These are phyloP conservation scores for Gracilinanus agilis DNA, from an alignment of 2,113 vertebrate genomes.

Conservation along the genomic window DNA sequence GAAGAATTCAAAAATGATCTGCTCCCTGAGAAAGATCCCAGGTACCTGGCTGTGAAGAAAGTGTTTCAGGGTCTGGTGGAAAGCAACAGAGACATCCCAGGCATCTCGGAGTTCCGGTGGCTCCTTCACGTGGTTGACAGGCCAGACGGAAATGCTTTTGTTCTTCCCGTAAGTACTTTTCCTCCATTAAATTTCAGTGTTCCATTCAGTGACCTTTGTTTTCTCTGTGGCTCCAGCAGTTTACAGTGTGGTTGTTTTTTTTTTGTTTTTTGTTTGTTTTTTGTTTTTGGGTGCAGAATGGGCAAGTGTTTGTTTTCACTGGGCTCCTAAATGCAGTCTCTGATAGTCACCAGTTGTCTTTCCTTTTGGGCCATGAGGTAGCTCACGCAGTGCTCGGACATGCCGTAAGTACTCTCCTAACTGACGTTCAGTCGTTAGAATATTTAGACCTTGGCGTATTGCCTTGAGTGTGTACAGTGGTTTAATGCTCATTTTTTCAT, in stretches of 20 bases:
- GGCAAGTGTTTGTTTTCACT: conserved; percentile 95
- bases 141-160: conserved; percentile 91
- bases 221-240: conserved; percentile 43
- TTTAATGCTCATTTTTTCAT: conserved; percentile 15
- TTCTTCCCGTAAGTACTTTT: conserved; percentile 91
- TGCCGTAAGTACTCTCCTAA: conserved; percentile 87
- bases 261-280: neutral
- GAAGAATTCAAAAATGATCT: conserved; percentile 88
- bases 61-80: conserved; percentile 89
- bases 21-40: conserved; percentile 87
- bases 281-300: conserved; percentile 87
- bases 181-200: conserved; percentile 26
- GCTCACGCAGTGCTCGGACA: conserved; percentile 94
- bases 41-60: conserved; percentile 88
- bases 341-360: conserved; percentile 92
- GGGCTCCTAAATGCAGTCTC: conserved; percentile 91
- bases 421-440: neutral
- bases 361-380: conserved; percentile 96
- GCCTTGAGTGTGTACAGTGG: conserved; percentile 41
- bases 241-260: neutral
- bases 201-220: conserved; percentile 26
- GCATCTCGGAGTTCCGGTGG: conserved; percentile 89
- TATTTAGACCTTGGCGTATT: neutral
- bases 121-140: conserved; percentile 91
- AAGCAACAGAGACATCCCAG: conserved; percentile 92